A percentile compares a stretch with the other conserved stretches of the same genome.
Conservation (phyloP, 1,140 invertebrate genomes). For the Listronotus bonariensis region DNA sequence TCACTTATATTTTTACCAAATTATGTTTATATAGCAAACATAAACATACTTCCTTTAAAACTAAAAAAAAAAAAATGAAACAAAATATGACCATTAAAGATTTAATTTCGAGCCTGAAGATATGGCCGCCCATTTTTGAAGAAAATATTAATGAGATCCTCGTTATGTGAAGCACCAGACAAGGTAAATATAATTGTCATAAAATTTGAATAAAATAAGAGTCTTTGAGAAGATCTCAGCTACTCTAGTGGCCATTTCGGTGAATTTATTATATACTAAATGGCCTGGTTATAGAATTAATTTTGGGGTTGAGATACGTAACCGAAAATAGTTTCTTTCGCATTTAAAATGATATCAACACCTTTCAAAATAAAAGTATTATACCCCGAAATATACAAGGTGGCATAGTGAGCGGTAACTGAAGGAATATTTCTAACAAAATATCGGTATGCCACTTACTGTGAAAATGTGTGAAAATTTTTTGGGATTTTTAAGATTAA, state of each 20-base stretch:
- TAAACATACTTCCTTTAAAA: too few relatives aligned
- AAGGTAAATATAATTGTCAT: constrained; percentile 14
- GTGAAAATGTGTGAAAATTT: too few relatives aligned
- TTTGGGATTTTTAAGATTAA: too few relatives aligned
- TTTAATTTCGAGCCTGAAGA: not conserved
- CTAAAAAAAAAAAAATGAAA: not conserved
- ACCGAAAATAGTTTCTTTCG: not conserved
- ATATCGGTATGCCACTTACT: too few relatives aligned
- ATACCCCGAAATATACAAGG: too few relatives aligned
- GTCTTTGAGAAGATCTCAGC: constrained; percentile 9
- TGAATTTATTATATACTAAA: constrained; percentile 35
- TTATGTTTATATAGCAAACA: too few relatives aligned
- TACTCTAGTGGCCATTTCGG: constrained; percentile 36
- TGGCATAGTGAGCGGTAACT: too few relatives aligned
- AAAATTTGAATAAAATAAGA: constrained; percentile 29
- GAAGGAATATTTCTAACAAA: too few relatives aligned
- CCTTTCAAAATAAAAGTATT: too few relatives aligned
- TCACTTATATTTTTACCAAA: too few relatives aligned
- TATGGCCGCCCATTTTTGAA: not conserved
- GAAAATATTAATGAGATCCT: too few relatives aligned
- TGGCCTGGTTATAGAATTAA: constrained; percentile 21
- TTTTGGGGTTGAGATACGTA: constrained; percentile 10
- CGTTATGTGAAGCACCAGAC: too few relatives aligned
- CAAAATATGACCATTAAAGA: not conserved
- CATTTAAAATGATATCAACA: not conserved